A percentile compares a stretch with the other conserved stretches of the same genome.
phyloP scores from a whole-genome alignment of 2,113 vertebrate genomes.

The Paratilapia polleni region DNA sequence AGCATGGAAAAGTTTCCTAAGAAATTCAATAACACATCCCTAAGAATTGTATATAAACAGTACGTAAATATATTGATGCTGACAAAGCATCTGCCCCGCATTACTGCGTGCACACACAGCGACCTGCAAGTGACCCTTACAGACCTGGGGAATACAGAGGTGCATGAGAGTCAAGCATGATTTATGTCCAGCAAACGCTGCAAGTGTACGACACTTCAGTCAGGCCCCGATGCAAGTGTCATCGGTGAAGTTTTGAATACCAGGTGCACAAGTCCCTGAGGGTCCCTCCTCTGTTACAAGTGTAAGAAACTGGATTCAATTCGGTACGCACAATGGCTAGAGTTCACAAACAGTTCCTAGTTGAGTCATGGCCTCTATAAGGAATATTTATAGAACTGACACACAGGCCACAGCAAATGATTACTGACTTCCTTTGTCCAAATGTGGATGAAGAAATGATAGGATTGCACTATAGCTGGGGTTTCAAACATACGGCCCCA shows the following conservation, averaged over 20 bases:
- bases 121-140: slow-evolving; percentile 53
- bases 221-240: slow-evolving; percentile 24
- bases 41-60: slow-evolving; percentile 27
- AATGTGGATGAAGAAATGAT: slow-evolving; percentile 31
- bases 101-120: slow-evolving; percentile 36
- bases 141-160: slow-evolving; percentile 44
- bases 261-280: slow-evolving; percentile 68
- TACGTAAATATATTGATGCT: slow-evolving; percentile 64
- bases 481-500: neutral
- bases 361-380: slow-evolving; percentile 42
- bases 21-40: slow-evolving; percentile 63
- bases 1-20: slow-evolving; percentile 46
- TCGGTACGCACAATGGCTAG: slow-evolving; percentile 19
- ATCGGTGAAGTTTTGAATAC: slow-evolving; percentile 45
- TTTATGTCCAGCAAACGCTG: slow-evolving; percentile 53
- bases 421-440: slow-evolving; percentile 33
- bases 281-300: slow-evolving; percentile 22
- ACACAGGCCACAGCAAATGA: slow-evolving; percentile 48
- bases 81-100: slow-evolving; percentile 77
- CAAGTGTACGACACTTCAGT: slow-evolving; percentile 35
- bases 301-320: slow-evolving; percentile 37
- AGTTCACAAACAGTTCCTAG: slow-evolving; percentile 44
- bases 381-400: slow-evolving; percentile 75
- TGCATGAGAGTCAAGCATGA: slow-evolving; percentile 45
- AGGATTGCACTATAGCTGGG: neutral